Percentiles rank a stretch among this genome's conserved stretches.
phyloP scores from a whole-genome alignment of 2,113 vertebrate species.

The Carollia perspicillata region DNA sequence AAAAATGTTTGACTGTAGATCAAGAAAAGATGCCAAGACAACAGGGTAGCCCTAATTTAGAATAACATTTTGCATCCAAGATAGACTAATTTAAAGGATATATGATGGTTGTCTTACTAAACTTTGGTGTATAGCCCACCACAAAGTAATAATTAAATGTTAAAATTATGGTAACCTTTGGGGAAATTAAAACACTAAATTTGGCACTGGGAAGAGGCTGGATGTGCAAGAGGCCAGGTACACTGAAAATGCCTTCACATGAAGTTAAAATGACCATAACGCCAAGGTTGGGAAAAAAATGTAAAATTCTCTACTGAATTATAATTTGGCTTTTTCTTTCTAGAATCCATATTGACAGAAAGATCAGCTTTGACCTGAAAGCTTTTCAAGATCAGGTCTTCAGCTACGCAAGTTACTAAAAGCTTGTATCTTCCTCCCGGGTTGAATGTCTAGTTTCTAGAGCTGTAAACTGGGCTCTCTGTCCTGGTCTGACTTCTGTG shows the following conservation, averaged over 20 bases:
- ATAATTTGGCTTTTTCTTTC: neutral
- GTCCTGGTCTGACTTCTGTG: neutral
- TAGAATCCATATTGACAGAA: neutral
- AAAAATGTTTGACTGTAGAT: neutral
- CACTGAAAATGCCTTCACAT: neutral
- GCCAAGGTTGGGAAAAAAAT: neutral
- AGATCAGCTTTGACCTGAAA: neutral
- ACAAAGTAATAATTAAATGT: constrained; percentile 13
- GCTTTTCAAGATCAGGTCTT: neutral
- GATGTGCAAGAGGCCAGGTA: neutral
- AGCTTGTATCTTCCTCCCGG: neutral
- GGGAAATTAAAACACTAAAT: constrained; percentile 1
- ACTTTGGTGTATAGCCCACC: neutral
- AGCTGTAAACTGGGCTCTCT: neutral
- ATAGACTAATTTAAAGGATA: neutral
- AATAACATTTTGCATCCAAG: neutral
- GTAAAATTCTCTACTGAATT: neutral
- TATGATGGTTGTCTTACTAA: neutral
- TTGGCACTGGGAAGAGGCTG: neutral
- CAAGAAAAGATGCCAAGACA: neutral
- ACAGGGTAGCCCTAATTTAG: neutral
- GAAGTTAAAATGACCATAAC: neutral
- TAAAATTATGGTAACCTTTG: neutral
- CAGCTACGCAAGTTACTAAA: neutral
- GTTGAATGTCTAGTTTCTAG: neutral